Evolutionary conservation across 2,113 vertebrate genomes (phyloP).

Genomic region (Emydocephalus ijimae): DNA sequence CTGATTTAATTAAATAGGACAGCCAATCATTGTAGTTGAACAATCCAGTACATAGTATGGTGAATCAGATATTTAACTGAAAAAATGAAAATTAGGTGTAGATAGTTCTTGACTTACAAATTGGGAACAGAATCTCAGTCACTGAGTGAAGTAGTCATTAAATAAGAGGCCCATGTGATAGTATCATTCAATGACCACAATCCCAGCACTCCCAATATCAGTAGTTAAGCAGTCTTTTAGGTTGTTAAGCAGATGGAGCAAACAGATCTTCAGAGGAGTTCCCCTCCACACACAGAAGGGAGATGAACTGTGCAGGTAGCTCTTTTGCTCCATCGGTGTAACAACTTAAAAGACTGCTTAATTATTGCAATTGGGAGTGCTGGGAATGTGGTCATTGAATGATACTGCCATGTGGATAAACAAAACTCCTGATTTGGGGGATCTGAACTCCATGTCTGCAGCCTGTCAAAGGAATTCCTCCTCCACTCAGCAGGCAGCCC

Average conservation of each 20-base stretch:
- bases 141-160: background rate
- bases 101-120: background rate
- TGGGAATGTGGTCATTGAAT: background rate
- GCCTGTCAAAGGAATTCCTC: background rate
- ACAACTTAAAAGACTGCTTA: background rate
- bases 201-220: background rate
- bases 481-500: background rate
- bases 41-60: background rate
- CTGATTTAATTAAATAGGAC: background rate
- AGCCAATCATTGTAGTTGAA: background rate
- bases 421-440: background rate
- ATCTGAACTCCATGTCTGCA: background rate
- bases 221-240: background rate
- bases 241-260: background rate
- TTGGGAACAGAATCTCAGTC: background rate
- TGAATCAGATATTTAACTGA: rapidly evolving
- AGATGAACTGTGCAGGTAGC: too few relatives aligned
- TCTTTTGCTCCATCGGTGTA: background rate
- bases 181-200: background rate
- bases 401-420: background rate
- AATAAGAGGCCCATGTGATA: background rate
- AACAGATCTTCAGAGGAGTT: too few relatives aligned
- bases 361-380: background rate
- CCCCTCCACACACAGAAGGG: too few relatives aligned
- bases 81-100: background rate